Base-by-base conservation (phyloP, 2,888 invertebrate genomes). In the Metalampra italica region DNA sequence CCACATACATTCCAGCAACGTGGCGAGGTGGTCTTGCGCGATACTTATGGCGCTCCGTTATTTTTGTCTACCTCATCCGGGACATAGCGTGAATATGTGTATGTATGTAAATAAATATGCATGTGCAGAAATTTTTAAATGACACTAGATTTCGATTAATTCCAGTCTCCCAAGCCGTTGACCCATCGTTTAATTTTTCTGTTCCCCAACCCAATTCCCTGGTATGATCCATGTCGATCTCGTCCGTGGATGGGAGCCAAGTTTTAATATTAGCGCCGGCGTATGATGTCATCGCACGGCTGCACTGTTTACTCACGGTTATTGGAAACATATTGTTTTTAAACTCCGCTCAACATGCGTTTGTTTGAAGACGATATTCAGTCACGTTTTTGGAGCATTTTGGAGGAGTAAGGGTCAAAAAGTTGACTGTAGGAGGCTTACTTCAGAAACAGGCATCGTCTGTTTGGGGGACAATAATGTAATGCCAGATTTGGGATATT, bases 221-320 rank as follows among this genome's bases (percentile, higher is more conserved):
- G 59, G 53, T 64, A 73, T 75, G 71, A 75, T 76, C 75, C 74
- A 72, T 66, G 67, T 70, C 66, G 65, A 62, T 57, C 61, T 47
- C 54, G 51, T 40, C 49, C 47, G 60, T 85, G 85, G 86, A 80
- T 57, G 49, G 47, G 52, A 70, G 85, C 87, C 87, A 87, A 87
- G 80, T 68, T 78, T 81, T 84, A 84, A 83, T 84, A 84, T 84
- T 81, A 85, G 85, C 82, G 70, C 57, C 62, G n/a, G 66, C 55
- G 54, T 61, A 65, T 85, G 85, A 86, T 83, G 83, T 83, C 86
- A 86, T 79, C 73, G 64, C 52, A 50, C 53, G 48, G 38, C 7
- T 43, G 56, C 57, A 73, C 68, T 83, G 84, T 83, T 85, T 82
- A 83, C 79, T 60, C 60, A 46, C 47, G 39, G 14, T 29, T 55